A percentile compares a stretch with the other conserved stretches of the same genome.
Evolutionary conservation across 2,888 invertebrate species (phyloP).

Genomic region (Laothoe populi): DNA sequence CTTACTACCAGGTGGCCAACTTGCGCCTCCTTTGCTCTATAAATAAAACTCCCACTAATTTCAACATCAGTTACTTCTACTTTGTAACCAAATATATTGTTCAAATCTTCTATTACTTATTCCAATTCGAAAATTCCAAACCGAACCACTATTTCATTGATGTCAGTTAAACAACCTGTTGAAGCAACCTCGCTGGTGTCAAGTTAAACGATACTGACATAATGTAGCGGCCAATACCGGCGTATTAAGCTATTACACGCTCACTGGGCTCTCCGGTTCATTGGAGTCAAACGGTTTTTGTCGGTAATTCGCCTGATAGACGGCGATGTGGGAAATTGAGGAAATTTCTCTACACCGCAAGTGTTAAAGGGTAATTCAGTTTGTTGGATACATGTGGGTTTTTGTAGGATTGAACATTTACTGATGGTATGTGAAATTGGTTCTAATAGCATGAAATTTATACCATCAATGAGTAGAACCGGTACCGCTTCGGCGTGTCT

Average conservation of each 20-base stretch:
- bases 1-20: too few relatives aligned
- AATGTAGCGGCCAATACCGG: neutral
- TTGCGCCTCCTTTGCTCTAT: too few relatives aligned
- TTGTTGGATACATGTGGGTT: neutral
- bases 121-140: neutral
- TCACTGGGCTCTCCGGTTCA: conserved; percentile 12
- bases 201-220: conserved; percentile 13
- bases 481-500: too few relatives aligned
- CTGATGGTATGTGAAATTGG: neutral
- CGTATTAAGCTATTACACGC: conserved; percentile 20
- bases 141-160: neutral
- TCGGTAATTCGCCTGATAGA: conserved; percentile 3
- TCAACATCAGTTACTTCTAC: too few relatives aligned
- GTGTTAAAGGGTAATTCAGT: conserved; percentile 7
- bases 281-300: conserved; percentile 17
- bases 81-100: too few relatives aligned
- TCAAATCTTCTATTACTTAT: too few relatives aligned
- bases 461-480: too few relatives aligned
- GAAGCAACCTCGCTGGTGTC: neutral
- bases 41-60: too few relatives aligned
- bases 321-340: neutral
- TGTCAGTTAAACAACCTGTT: neutral
- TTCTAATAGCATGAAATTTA: too few relatives aligned
- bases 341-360: neutral
- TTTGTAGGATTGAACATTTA: neutral